phyloP scores from a whole-genome alignment of 2,797 vertebrate species.

The Hapalemur alaotrensis region DNA sequence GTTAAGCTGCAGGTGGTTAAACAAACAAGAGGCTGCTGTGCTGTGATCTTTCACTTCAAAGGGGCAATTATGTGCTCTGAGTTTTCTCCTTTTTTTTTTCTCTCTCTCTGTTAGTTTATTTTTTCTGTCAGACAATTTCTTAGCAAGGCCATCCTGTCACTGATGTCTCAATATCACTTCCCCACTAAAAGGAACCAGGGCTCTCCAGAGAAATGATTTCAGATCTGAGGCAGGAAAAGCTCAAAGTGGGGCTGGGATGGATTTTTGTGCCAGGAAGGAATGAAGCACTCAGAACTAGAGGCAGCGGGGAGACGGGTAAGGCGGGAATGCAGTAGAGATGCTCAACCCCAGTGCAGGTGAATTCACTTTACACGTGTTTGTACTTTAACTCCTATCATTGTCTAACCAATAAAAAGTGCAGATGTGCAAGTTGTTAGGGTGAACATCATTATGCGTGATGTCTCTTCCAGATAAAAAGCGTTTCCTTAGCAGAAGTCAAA shows the following conservation, averaged over 20 bases:
- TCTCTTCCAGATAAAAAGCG: neutral
- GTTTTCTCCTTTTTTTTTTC: no score
- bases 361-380: accelerated
- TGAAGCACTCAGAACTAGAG: neutral
- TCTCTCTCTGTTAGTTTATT: no score
- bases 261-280: neutral
- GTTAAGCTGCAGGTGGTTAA: no score
- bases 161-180: neutral
- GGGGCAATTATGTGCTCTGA: no score
- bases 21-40: no score
- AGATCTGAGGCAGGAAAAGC: neutral
- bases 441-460: accelerated
- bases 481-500: neutral
- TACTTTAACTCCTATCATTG: neutral
- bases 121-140: no score
- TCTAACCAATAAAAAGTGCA: neutral
- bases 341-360: accelerated
- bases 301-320: neutral
- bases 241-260: neutral
- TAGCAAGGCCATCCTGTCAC: neutral
- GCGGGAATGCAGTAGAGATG: neutral
- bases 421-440: accelerated
- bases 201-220: neutral
- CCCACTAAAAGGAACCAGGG: neutral
- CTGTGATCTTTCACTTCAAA: no score